Evolutionary conservation across 2,888 invertebrate species (phyloP), one percentile per base, ranked within the genome.

Genomic region (Caenorhabditis plicata): DNA sequence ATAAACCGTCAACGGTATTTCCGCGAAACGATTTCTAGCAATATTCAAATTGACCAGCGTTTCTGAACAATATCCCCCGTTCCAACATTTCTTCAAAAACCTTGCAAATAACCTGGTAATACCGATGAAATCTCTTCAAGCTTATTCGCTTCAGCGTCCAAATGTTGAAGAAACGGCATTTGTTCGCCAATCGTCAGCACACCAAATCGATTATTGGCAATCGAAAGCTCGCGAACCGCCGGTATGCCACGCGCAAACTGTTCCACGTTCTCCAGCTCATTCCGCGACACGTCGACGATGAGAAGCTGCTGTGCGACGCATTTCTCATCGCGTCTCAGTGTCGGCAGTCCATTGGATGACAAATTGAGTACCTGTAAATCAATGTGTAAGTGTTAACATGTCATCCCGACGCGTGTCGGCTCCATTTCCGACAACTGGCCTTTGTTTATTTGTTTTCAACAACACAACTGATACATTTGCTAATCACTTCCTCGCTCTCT

Each of bases 201-300:
- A 0, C 43, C 22, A n/a, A 76, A 45, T 8, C 22, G 26, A 42
- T 75, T 75, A 42, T 63, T 49, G 25, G 63, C 61, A 17, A 70
- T 44, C 3, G 65, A 64, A 23, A 76, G 60, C 39, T 74, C 73
- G 4, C 73, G 56, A 51, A 65, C 35, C 8, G 58, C 56, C 2
- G 69, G 65, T 19, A 54, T 50, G n/a, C 50, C 52, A 29, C 54
- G 51, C 2, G 61, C 31, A 35, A 63, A 52, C 29, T 68, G 57
- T 29, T 52, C 62, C 45, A 78, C 48, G 23, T 54, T 58, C 26
- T 50, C 38, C 26, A 78, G 52, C 27, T 48, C 47, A 51, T 78
- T 78, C 23, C 54, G 41, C 11, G 75, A 72, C 20, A 79, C 33
- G 48, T 78, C 77, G 22, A 68, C 64, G n/a, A 79, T 74, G 44